Percentiles rank a stretch among this genome's conserved stretches.
These are phyloP conservation scores for Cuniculus paca DNA, from an alignment of 2,797 vertebrate genomes.

Conservation along the genomic window DNA sequence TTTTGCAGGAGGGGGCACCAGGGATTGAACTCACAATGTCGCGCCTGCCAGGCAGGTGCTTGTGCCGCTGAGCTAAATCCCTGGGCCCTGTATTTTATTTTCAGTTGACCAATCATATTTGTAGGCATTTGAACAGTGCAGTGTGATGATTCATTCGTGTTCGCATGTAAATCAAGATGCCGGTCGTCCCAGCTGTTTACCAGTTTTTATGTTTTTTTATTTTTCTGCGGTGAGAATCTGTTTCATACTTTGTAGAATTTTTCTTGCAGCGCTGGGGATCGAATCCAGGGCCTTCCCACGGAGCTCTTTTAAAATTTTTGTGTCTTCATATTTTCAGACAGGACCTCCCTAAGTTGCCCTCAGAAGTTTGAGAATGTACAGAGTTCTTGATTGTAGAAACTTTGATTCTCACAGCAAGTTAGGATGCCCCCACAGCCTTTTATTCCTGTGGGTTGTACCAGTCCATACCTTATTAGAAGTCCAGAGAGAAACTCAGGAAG, in stretches of 20 bases:
- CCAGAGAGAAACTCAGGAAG: no score
- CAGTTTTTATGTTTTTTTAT: neutral
- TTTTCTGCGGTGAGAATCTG: neutral
- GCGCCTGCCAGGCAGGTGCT: no score
- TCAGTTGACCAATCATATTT: neutral
- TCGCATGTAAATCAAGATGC: neutral
- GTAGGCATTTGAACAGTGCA: neutral
- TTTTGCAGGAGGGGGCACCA: no score
- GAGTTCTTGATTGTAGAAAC: neutral
- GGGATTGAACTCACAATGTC: no score
- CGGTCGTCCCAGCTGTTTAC: neutral
- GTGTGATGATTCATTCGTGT: neutral
- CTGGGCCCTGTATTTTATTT: neutral
- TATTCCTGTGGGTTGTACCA: no score
- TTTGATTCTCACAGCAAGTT: neutral
- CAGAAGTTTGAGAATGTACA: neutral
- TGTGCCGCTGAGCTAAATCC: no score
- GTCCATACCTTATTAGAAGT: no score
- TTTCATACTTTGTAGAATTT: neutral
- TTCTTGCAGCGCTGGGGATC: neutral
- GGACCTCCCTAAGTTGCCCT: neutral
- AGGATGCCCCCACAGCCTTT: neutral
- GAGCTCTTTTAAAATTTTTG: no score
- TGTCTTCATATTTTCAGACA: no score
- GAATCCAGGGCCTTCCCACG: no score